Evolutionary conservation across 2,888 invertebrate species (phyloP).

Genomic region (Pherbina coryleti): DNA sequence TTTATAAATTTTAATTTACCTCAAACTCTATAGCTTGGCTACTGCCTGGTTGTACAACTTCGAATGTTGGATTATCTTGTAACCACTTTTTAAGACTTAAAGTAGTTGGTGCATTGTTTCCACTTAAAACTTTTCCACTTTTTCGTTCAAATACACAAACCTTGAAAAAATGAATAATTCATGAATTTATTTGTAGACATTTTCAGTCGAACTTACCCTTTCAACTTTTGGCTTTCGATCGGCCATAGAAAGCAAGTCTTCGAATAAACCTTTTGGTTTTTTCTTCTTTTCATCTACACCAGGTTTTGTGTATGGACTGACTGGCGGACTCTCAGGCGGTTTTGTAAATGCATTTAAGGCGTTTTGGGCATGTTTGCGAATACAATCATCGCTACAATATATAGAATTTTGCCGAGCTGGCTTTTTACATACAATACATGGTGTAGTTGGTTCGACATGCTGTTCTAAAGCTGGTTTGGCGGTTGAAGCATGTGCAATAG

Average conservation of each 20-base stretch:
- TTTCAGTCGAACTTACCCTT: conserved; percentile 55
- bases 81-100: conserved; percentile 86
- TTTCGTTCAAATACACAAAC: conserved; percentile 88
- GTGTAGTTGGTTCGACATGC: conserved; percentile 34
- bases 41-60: conserved; percentile 81
- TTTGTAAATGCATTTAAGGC: conserved; percentile 66
- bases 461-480: conserved; percentile 4
- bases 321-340: conserved; percentile 48
- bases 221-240: conserved; percentile 65
- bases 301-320: conserved; percentile 43
- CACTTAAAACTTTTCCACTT: conserved; percentile 80
- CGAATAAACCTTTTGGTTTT: conserved; percentile 66
- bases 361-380: conserved; percentile 85
- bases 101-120: conserved; percentile 86
- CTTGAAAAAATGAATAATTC: conserved; percentile 47
- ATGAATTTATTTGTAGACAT: background rate
- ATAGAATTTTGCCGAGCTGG: conserved; percentile 82
- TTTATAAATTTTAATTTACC: conserved; percentile 48
- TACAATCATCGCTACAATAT: conserved; percentile 91
- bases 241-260: conserved; percentile 63
- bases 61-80: conserved; percentile 87
- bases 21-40: conserved; percentile 68
- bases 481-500: background rate
- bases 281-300: conserved; percentile 60
- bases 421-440: conserved; percentile 84